Evolutionary conservation across 2,113 vertebrate genomes (phyloP), one percentile per base, ranked within the genome.

Genomic region (Agapornis roseicollis): DNA sequence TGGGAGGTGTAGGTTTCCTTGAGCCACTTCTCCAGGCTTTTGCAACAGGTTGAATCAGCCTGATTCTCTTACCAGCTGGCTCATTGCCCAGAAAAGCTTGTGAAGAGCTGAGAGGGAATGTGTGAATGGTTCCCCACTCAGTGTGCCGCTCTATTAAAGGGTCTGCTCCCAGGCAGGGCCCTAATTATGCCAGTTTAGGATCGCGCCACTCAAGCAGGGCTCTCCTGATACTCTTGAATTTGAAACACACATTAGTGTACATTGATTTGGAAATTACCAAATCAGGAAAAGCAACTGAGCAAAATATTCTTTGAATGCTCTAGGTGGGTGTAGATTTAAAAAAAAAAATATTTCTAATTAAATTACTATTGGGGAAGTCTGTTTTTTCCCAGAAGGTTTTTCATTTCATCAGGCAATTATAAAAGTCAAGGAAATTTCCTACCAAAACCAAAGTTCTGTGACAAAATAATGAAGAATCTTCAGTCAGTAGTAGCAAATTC

Each of bases 81-180:
- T 91, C 53, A 50, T 33, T 97, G 97, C 88, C 92, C 90, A 86
- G 93, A 94, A 91, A 94, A 96, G 53, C 90, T 58, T 61, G 37
- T 88, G 90, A 89, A 95, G 88, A 96, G 88, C 91, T 73, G 56
- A 80, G 87, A 92, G 82, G 80, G 49, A 52, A 89, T 61, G 44
- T 92, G 86, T 89, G 88, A 97, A 92, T 76, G 92, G 88, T 90
- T 93, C 93, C 85, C 61, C 61, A 76, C 85, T 72, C 93, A 78
- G 76, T 88, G 84, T 85, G 90, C 31, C 1, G 70, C 65, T 85
- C 90, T 90, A 41, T 82, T 95, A 85, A 96, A 79, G 89, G 84
- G 31, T 66, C 52, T 82, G 91, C 91, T 97, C 70, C 80, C 89
- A 94, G 95, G 65, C 64, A 93, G 33, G 74, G 83, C 88, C 89